Base-by-base conservation (phyloP, 2,888 invertebrate species). In the Lithophane socia region DNA sequence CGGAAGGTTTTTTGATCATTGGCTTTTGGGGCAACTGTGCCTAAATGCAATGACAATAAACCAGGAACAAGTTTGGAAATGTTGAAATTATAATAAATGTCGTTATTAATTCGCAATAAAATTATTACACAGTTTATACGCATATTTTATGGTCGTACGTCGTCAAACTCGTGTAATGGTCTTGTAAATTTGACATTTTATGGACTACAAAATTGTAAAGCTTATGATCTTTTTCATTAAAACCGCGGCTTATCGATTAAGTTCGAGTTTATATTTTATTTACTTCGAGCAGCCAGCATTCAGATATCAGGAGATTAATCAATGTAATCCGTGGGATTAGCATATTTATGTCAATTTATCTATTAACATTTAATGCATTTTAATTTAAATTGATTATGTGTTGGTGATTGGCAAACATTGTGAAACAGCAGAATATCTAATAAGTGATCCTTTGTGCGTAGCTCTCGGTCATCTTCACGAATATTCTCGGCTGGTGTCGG, bases 151-250 rank as follows among this genome's bases (percentile, higher is more conserved):
- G 89, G 77, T 88, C 84, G 85, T 88, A 88, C 90, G 92, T 92
- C 91, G 90, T 92, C 90, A 91, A 88, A 85, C 75, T 82, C 86
- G 80, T 87, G 86, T 93, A 92, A 92, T 92, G 89, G 91, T 91
- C 90, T 88, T 92, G 92, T 93, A 92, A 93, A 93, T 92, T 91
- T 91, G 90, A 88, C 89, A 90, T 92, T 94, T 94, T 92, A 94
- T 92, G 81, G 86, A 76, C 87, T 73, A 90, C 89, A 89, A 90
- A 89, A 85, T 88, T 86, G 91, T 89, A 88, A 92, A 90, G 85
- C 90, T 87, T 73, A 87, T 85, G 86, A 85, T 85, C 83, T 88
- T 90, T 90, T 90, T 87, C 89, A 91, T 91, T 89, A 90, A 91
- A 86, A 75, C 84, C 79, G 81, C 87, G 73, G 78, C 79, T 87